Evolutionary conservation across 2,888 invertebrate species (phyloP).

Genomic region (Oasisia sp.): DNA sequence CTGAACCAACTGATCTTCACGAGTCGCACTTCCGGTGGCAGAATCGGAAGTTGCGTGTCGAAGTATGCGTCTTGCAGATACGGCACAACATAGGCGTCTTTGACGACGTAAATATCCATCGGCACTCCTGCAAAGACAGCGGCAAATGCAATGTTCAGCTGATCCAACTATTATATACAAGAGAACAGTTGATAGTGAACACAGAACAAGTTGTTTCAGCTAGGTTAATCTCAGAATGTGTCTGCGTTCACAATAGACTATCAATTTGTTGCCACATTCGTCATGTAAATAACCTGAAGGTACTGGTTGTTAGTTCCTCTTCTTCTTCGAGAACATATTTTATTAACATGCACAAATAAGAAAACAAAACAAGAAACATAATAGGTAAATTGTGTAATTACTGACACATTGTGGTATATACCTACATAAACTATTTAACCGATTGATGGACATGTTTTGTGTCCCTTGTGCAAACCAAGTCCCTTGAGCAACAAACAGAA

Average conservation of each 20-base stretch:
- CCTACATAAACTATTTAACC: neutral
- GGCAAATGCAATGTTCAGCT: neutral
- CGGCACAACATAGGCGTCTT: constrained; percentile 85
- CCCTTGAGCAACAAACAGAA: neutral
- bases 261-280: neutral
- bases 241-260: neutral
- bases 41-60: constrained; percentile 87
- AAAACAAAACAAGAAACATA: neutral
- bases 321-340: neutral
- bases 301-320: neutral
- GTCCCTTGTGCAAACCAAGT: too few relatives aligned
- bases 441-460: neutral
- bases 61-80: constrained; percentile 90
- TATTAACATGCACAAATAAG: neutral
- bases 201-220: too few relatives aligned
- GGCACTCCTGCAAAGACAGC: constrained; percentile 69
- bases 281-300: neutral
- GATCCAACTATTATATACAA: neutral
- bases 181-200: neutral
- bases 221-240: too few relatives aligned
- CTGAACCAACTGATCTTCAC: constrained; percentile 66
- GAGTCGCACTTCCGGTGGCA: constrained; percentile 84
- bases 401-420: neutral
- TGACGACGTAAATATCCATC: constrained; percentile 90
- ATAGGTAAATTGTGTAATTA: neutral